phyloP scores from a whole-genome alignment of 35 echinoderm and acorn worm genomes.

The Acanthaster planci region DNA sequence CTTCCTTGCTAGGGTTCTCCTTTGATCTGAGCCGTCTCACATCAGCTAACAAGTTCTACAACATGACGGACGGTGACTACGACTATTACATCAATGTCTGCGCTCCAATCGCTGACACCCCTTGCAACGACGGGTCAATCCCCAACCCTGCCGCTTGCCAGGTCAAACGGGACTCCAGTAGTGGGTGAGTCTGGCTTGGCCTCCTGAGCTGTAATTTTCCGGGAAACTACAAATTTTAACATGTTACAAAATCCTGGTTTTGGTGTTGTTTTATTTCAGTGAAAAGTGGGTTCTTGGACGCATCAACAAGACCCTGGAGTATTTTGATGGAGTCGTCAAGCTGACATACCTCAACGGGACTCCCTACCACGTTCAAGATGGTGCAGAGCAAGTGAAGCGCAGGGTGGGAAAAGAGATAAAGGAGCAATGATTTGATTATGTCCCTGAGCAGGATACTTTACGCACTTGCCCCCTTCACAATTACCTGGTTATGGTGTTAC shows the following conservation, averaged over 20 bases:
- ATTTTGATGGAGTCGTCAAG: slow-evolving; percentile 86
- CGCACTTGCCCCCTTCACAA: too few species aligned
- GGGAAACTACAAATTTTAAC: too few species aligned
- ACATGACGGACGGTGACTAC: slow-evolving; percentile 30
- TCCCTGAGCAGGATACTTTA: too few species aligned
- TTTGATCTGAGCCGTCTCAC: slow-evolving; percentile 81
- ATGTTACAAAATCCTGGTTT: slow-evolving; percentile 5
- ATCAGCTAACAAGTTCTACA: background rate
- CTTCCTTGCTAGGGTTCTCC: slow-evolving; percentile 56
- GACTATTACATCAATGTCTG: slow-evolving; percentile 80
- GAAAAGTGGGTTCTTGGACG: slow-evolving; percentile 25
- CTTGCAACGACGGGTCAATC: slow-evolving; percentile 34
- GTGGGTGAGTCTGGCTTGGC: too few species aligned
- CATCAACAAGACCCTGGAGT: slow-evolving; percentile 63
- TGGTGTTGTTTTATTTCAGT: background rate
- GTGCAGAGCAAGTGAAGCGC: background rate
- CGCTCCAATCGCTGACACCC: background rate
- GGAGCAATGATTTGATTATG: too few species aligned
- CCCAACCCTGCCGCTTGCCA: slow-evolving; percentile 62
- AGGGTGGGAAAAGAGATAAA: background rate
- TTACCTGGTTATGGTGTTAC: too few species aligned
- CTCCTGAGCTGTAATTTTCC: too few species aligned
- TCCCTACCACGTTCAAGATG: slow-evolving; percentile 32
- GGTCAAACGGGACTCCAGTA: background rate
- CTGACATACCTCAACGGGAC: slow-evolving; percentile 69